A percentile compares a stretch with the other conserved stretches of the same genome.
Conservation (phyloP, 2,888 invertebrate genomes). For the Eristalis tenax region DNA sequence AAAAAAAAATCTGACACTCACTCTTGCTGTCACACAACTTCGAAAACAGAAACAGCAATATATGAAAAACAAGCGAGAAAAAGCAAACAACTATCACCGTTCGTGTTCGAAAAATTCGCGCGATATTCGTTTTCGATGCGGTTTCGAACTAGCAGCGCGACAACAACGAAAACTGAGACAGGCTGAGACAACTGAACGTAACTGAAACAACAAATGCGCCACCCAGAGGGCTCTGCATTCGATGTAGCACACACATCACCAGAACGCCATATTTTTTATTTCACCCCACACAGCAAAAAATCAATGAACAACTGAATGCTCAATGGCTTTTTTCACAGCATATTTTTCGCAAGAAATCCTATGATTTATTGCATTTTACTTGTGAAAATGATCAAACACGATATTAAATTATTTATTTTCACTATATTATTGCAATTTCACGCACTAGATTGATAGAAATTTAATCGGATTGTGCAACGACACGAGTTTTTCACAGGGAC, state of each 20-base stretch:
- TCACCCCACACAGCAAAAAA: slow-evolving; percentile 69
- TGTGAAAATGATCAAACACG: slow-evolving; percentile 75
- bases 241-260: slow-evolving; percentile 72
- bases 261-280: slow-evolving; percentile 69
- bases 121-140: slow-evolving; percentile 49
- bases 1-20: slow-evolving; percentile 57
- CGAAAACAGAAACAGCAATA: slow-evolving; percentile 58
- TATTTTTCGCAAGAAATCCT: slow-evolving; percentile 77
- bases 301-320: slow-evolving; percentile 66
- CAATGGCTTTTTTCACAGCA: slow-evolving; percentile 80
- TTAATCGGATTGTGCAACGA: slow-evolving; percentile 78
- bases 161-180: slow-evolving; percentile 37
- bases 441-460: slow-evolving; percentile 75
- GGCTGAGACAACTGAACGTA: slow-evolving; percentile 64
- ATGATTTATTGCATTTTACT: slow-evolving; percentile 73
- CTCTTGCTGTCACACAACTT: slow-evolving; percentile 63
- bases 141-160: slow-evolving; percentile 52
- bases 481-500: slow-evolving; percentile 80
- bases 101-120: slow-evolving; percentile 63
- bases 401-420: slow-evolving; percentile 76
- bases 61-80: slow-evolving; percentile 26
- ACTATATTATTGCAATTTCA: slow-evolving; percentile 77
- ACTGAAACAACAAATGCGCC: slow-evolving; percentile 72
- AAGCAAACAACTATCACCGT: slow-evolving; percentile 25
- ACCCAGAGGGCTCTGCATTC: slow-evolving; percentile 73